Evolutionary conservation across 2,113 vertebrate species (phyloP).

Genomic region (Eudyptes chrysolophus): DNA sequence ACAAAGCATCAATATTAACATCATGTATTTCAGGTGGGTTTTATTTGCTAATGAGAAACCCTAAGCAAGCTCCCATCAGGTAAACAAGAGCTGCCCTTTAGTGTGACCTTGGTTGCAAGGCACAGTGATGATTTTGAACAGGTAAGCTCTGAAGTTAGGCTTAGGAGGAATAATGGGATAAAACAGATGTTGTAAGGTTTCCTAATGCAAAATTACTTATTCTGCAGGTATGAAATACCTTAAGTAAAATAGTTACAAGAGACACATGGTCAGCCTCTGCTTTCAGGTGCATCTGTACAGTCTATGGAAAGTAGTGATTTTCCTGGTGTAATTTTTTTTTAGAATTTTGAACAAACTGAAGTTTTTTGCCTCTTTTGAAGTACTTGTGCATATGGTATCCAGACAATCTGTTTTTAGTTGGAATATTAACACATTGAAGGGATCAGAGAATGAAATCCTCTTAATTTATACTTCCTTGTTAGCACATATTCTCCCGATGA

Average conservation of each 20-base stretch:
- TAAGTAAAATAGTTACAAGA: neutral
- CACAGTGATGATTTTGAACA: neutral
- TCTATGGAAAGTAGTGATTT: neutral
- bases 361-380: neutral
- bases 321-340: neutral
- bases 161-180: neutral
- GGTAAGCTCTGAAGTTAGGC: neutral
- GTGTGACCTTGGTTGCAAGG: constrained; percentile 14
- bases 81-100: neutral
- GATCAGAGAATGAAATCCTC: neutral
- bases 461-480: neutral
- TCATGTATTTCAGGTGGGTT: neutral
- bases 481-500: neutral
- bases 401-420: neutral
- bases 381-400: neutral
- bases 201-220: constrained; percentile 11
- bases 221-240: neutral
- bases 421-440: neutral
- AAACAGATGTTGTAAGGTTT: neutral
- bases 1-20: neutral
- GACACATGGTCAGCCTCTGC: neutral
- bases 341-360: neutral
- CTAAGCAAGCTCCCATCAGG: neutral
- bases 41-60: neutral
- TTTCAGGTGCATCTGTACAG: neutral